These are phyloP conservation scores for Puma concolor DNA, from an alignment of 2,113 vertebrate genomes.

Conservation along the genomic window DNA sequence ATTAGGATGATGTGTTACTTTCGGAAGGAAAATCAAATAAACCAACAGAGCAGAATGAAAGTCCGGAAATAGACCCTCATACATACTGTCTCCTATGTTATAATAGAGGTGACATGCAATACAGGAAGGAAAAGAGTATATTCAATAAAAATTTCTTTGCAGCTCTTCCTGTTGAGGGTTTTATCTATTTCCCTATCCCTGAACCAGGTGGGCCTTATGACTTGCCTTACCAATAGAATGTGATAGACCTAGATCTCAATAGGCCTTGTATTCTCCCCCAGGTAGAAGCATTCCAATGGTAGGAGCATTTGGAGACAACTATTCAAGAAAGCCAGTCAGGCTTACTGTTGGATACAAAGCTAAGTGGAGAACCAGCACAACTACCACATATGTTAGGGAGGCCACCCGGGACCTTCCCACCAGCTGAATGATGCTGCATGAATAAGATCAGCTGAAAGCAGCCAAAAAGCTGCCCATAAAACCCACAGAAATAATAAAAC, in stretches of 20 bases:
- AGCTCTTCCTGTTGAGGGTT: not conserved
- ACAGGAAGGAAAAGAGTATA: not conserved
- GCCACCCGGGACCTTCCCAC: not conserved
- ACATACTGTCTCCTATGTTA: not conserved
- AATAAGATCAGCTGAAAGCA: not conserved
- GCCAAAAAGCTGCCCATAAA: not conserved
- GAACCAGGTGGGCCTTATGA: not conserved
- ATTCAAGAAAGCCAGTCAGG: not conserved
- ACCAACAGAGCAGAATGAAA: not conserved
- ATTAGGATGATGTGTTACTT: not conserved
- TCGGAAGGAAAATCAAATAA: not conserved
- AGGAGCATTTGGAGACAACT: not conserved
- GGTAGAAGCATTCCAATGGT: not conserved
- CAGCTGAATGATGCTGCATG: not conserved
- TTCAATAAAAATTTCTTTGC: not conserved
- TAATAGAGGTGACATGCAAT: not conserved
- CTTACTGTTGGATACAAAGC: not conserved
- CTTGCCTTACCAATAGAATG: not conserved
- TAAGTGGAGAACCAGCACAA: not conserved
- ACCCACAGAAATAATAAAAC: not conserved
- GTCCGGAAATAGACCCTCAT: not conserved
- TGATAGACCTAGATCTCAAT: not conserved
- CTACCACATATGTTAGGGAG: not conserved
- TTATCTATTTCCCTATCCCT: not conserved
- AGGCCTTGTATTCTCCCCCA: not conserved